Percentiles rank a stretch among this genome's conserved stretches.
Conservation (phyloP, 2,797 vertebrate genomes). For the Muscicapa comitata region DNA sequence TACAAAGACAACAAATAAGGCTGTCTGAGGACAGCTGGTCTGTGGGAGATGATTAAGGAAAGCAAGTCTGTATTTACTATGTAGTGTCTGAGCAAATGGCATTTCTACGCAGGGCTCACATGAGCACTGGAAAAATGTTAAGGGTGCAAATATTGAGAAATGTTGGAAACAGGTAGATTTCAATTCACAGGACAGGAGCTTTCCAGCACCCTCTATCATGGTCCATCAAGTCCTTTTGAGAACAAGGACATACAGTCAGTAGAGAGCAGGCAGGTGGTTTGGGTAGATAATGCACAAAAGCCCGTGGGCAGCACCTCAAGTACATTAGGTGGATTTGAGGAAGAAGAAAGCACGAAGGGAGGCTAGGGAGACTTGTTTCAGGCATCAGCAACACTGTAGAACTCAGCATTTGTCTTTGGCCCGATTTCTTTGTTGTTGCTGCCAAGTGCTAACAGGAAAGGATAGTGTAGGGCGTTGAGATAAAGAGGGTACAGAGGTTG, state of each 20-base stretch:
- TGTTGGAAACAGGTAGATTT: background rate
- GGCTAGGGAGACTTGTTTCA: background rate
- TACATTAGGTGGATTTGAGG: background rate
- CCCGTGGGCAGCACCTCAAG: background rate
- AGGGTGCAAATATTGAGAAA: background rate
- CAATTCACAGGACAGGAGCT: background rate
- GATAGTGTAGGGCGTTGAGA: background rate
- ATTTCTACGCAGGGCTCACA: background rate
- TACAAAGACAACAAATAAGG: background rate
- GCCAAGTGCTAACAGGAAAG: background rate
- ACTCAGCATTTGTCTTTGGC: background rate
- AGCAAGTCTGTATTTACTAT: background rate
- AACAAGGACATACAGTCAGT: background rate
- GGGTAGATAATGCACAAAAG: background rate
- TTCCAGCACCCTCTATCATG: background rate
- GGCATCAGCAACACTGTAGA: background rate
- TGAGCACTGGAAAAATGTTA: background rate
- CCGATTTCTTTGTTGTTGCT: background rate
- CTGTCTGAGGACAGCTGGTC: constrained; percentile 12
- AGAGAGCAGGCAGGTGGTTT: background rate
- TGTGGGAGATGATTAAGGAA: background rate
- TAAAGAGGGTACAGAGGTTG: background rate
- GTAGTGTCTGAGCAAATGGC: background rate
- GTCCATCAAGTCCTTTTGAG: background rate
- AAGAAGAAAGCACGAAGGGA: background rate